Conservation (phyloP, 2,113 vertebrate genomes). For the Gallinago jamesoni region DNA sequence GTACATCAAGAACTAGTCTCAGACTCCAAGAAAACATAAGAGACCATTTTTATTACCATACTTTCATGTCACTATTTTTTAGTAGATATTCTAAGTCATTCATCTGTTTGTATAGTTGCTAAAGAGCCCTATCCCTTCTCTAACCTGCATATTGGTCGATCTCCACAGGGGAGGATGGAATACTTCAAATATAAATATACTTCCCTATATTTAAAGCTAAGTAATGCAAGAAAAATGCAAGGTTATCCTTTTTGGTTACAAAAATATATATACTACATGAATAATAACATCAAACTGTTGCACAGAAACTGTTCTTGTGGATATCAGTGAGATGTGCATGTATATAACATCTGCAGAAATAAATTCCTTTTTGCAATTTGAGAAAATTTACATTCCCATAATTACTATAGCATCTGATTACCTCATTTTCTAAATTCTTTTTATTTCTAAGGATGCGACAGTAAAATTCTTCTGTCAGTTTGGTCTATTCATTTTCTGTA, state of each 20-base stretch:
- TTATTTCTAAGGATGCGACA: background rate
- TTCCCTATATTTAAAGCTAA: background rate
- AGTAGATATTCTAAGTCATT: background rate
- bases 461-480: background rate
- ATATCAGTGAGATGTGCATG: background rate
- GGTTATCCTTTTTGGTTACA: background rate
- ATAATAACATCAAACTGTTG: background rate
- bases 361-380: background rate
- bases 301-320: background rate
- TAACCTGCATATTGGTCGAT: background rate
- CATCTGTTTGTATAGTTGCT: background rate
- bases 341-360: background rate
- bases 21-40: background rate
- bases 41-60: background rate
- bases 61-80: background rate
- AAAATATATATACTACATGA: background rate
- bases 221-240: background rate
- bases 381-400: background rate
- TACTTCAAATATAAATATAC: background rate
- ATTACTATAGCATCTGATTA: background rate
- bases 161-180: background rate
- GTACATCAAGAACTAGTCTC: background rate
- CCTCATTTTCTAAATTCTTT: background rate
- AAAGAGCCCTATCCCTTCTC: background rate
- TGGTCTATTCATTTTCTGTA: background rate